These are phyloP conservation scores for Xenentodon cancila DNA, from an alignment of 2,797 vertebrate species.

Conservation along the genomic window DNA sequence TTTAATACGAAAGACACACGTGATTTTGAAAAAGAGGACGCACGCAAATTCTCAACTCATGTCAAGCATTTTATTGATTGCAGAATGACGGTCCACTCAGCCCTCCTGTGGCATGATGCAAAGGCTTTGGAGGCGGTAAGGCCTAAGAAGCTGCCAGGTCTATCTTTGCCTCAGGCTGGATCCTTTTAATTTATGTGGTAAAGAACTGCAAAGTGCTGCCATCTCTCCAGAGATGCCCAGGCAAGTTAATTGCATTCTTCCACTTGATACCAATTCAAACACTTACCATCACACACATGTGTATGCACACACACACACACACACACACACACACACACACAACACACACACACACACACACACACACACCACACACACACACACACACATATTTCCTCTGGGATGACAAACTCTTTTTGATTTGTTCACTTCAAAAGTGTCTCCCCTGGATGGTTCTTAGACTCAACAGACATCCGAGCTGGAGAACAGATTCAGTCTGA, in stretches of 20 bases:
- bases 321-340: constrained; percentile 24
- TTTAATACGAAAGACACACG: not conserved
- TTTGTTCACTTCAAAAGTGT: constrained; percentile 67
- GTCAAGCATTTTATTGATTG: constrained; percentile 54
- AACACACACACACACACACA: not conserved
- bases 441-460: constrained; percentile 55
- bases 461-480: constrained; percentile 51
- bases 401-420: constrained; percentile 64
- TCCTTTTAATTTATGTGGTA: constrained; percentile 75
- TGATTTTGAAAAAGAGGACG: constrained; percentile 4
- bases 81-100: constrained; percentile 59
- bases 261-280: constrained; percentile 69
- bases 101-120: constrained; percentile 66
- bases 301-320: constrained; percentile 1
- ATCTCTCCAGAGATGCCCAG: constrained; percentile 74
- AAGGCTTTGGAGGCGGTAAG: constrained; percentile 46
- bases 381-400: constrained; percentile 47
- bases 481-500: constrained; percentile 54
- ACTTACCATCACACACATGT: constrained; percentile 36
- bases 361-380: constrained; percentile 15
- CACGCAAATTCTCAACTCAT: constrained; percentile 30
- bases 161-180: constrained; percentile 70
- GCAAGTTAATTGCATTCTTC: constrained; percentile 81
- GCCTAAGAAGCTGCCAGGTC: constrained; percentile 69
- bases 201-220: constrained; percentile 72